phyloP scores from a whole-genome alignment of 2,888 invertebrate genomes.

The Tigriopus californicus region DNA sequence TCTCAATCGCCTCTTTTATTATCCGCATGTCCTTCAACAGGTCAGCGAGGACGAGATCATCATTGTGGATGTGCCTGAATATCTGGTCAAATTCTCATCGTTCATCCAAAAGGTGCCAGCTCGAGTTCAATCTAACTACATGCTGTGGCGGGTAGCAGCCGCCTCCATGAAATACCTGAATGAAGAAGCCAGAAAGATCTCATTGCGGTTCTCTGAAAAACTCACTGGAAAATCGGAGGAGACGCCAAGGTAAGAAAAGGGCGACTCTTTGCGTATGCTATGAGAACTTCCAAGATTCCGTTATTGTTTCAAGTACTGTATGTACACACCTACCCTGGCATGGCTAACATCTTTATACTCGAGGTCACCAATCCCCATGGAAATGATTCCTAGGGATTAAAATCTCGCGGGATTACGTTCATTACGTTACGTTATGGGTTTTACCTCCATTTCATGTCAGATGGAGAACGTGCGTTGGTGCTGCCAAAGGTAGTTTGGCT shows the following conservation, averaged over 20 bases:
- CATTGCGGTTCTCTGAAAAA: constrained; percentile 57
- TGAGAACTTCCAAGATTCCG: no score
- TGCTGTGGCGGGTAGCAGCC: constrained; percentile 65
- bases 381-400: no score
- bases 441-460: not conserved
- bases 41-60: constrained; percentile 46
- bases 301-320: no score
- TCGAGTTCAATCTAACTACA: constrained; percentile 62
- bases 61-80: constrained; percentile 66
- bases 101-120: constrained; percentile 1
- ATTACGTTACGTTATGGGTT: no score
- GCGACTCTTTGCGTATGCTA: not conserved
- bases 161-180: constrained; percentile 55
- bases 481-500: constrained; percentile 24
- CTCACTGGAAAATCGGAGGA: constrained; percentile 64
- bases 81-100: constrained; percentile 36
- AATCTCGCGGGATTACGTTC: no score
- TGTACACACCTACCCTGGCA: no score
- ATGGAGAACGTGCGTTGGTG: constrained; percentile 12
- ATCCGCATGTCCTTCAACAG: constrained; percentile 29
- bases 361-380: no score
- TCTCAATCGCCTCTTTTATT: no score
- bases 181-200: constrained; percentile 53
- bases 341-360: no score
- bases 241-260: constrained; percentile 66